These are phyloP conservation scores for Polypedilum pembai DNA, from an alignment of 1,140 invertebrate species.

Conservation along the genomic window DNA sequence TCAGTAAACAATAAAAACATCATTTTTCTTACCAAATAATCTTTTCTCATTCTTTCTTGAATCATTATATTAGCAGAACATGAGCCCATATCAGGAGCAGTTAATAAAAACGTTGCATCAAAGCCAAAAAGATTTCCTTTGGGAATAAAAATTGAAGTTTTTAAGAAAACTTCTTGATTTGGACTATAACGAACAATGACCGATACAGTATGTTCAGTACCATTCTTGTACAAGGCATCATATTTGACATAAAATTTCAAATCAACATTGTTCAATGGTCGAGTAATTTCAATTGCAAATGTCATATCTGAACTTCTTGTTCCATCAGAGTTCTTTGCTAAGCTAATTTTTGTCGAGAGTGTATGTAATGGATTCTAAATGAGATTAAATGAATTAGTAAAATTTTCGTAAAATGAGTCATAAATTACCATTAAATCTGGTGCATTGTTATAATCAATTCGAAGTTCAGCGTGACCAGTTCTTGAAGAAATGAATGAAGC, in stretches of 20 bases:
- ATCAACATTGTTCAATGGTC: conserved; percentile 44
- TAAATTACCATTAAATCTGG: conserved; percentile 33
- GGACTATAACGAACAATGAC: conserved; percentile 42
- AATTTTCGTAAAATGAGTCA: background rate
- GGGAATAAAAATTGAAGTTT: conserved; percentile 49
- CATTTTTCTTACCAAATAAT: conserved; percentile 50
- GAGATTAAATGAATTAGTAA: conserved; percentile 45
- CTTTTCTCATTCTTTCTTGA: conserved; percentile 48
- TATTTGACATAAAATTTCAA: conserved; percentile 43
- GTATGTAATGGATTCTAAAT: conserved; percentile 49
- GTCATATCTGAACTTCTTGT: conserved; percentile 39
- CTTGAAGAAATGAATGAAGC: conserved; percentile 42
- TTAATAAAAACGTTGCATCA: conserved; percentile 53
- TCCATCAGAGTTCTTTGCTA: conserved; percentile 48
- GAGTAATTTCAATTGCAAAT: conserved; percentile 39
- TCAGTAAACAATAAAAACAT: too few species aligned
- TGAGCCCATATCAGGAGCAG: conserved; percentile 54
- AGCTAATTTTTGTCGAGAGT: conserved; percentile 47
- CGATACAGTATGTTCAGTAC: conserved; percentile 43
- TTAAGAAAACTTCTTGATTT: conserved; percentile 52
- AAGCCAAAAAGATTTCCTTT: conserved; percentile 48
- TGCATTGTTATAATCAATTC: conserved; percentile 39
- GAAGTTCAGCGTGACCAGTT: conserved; percentile 40
- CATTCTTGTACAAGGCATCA: conserved; percentile 41
- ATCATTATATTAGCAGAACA: conserved; percentile 49